phyloP scores from a whole-genome alignment of 2,113 vertebrate genomes.

The Micromys minutus region DNA sequence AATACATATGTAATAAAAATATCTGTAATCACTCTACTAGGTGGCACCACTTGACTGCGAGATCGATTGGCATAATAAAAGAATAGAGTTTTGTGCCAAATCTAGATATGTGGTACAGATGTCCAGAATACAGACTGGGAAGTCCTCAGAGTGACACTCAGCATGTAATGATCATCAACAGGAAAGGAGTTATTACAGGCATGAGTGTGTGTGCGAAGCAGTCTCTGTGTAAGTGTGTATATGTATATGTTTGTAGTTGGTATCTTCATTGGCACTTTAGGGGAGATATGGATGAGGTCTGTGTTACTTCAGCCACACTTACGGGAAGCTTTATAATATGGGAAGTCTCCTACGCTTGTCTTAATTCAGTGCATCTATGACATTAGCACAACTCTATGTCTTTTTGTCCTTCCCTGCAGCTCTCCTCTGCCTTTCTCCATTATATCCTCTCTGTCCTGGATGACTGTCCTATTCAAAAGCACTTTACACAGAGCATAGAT shows the following conservation, averaged over 20 bases:
- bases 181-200: neutral
- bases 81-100: slow-evolving; percentile 2
- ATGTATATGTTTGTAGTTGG: neutral
- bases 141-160: neutral
- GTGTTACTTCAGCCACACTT: neutral
- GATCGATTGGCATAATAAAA: neutral
- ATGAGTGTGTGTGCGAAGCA: neutral
- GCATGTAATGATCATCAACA: neutral
- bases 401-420: neutral
- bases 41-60: neutral
- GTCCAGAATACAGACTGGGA: neutral
- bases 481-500: neutral
- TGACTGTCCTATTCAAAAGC: neutral
- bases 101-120: neutral
- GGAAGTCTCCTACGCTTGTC: neutral
- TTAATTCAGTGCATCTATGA: neutral
- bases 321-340: neutral
- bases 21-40: neutral
- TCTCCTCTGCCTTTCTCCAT: neutral
- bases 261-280: neutral
- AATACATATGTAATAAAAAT: neutral
- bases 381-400: neutral
- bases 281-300: neutral
- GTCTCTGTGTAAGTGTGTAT: neutral
- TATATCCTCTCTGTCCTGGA: neutral